Percentiles rank a stretch among this genome's conserved stretches.
Evolutionary conservation across 2,888 invertebrate species (phyloP).

Genomic region (Shargacucullia verbasci): DNA sequence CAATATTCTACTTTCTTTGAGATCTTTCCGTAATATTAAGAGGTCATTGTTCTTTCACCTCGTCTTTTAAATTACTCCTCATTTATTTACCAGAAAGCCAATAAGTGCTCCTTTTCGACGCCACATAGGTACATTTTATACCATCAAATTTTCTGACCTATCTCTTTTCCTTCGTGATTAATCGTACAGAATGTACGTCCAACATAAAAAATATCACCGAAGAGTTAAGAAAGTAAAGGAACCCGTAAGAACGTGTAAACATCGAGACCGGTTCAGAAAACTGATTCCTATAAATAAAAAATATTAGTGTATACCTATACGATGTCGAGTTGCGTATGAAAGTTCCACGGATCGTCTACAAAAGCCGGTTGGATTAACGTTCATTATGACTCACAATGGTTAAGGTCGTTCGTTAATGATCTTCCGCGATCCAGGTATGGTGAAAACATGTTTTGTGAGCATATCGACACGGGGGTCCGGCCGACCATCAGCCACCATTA

Average conservation of each 20-base stretch:
- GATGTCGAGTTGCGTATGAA: no score
- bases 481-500: constrained; percentile 34
- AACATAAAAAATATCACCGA: neutral
- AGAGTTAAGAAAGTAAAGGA: neutral
- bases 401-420: constrained; percentile 52
- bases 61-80: no score
- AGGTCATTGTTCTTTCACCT: no score
- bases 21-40: no score
- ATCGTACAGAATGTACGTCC: no score
- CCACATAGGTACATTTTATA: no score
- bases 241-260: neutral
- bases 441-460: constrained; percentile 53
- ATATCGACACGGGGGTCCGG: constrained; percentile 27
- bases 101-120: no score
- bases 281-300: constrained; percentile 2
- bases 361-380: constrained; percentile 41
- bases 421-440: constrained; percentile 54
- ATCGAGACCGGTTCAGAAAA: constrained; percentile 2
- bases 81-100: no score
- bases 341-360: constrained; percentile 7
- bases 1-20: no score
- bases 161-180: no score
- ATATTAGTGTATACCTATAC: no score
- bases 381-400: constrained; percentile 46
- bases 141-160: no score